Conservation (phyloP, 2,888 invertebrate species). For the Eupithecia subumbrata region DNA sequence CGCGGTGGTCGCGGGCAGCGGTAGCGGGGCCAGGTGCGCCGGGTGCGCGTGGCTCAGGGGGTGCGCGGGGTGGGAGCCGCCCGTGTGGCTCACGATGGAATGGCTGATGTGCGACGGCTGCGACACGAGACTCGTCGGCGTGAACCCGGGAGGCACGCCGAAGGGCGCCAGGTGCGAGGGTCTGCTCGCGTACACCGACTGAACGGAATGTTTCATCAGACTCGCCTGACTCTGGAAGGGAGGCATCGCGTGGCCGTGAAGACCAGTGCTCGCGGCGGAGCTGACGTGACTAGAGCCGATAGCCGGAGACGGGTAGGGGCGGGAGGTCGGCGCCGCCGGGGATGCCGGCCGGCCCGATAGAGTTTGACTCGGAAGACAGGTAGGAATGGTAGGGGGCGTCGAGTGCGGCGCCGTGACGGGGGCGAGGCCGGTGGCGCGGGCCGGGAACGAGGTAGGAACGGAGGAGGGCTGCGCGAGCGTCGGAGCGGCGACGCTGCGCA, state of each 20-base stretch:
- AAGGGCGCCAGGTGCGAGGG: slow-evolving; percentile 76
- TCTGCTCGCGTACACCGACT: slow-evolving; percentile 70
- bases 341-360: slow-evolving; percentile 68
- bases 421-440: slow-evolving; percentile 65
- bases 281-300: slow-evolving; percentile 82
- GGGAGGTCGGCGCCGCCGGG: slow-evolving; percentile 68
- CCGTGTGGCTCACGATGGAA: slow-evolving; percentile 68
- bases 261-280: slow-evolving; percentile 77
- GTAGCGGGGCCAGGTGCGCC: slow-evolving; percentile 60
- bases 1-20: slow-evolving; percentile 61
- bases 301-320: slow-evolving; percentile 72
- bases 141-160: slow-evolving; percentile 68
- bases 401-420: slow-evolving; percentile 63
- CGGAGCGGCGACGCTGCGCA: slow-evolving; percentile 52
- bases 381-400: slow-evolving; percentile 65
- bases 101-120: slow-evolving; percentile 65
- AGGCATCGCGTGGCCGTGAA: slow-evolving; percentile 71
- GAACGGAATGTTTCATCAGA: slow-evolving; percentile 81
- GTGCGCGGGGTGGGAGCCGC: slow-evolving; percentile 62
- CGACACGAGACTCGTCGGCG: slow-evolving; percentile 75
- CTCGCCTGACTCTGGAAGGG: slow-evolving; percentile 77
- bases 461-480: slow-evolving; percentile 63
- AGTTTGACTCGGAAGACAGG: slow-evolving; percentile 77
- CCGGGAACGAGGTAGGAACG: slow-evolving; percentile 75
- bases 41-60: slow-evolving; percentile 62